Evolutionary conservation across 2,797 vertebrate species (phyloP), one percentile per base, ranked within the genome.

Genomic region (Micropoecilia bifurca): DNA sequence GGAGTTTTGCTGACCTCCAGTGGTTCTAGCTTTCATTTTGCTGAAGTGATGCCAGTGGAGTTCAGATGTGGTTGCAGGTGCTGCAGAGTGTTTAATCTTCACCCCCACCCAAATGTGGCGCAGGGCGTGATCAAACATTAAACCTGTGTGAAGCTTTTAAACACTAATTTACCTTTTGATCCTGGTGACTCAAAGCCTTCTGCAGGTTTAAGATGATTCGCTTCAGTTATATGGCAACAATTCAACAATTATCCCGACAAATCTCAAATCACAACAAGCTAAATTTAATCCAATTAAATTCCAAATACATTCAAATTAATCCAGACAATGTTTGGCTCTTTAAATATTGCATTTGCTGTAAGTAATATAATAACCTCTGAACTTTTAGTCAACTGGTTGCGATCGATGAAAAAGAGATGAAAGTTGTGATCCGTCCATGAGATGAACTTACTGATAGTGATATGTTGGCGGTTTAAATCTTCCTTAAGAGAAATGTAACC

Each of bases 1-100:
- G 45, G 39, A n/a, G 61, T 46, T 76, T 76, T 76, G 55, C 78
- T 74, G 75, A 71, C 82, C 47, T 69, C 53, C 57, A 25, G 72
- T 59, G 55, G 66, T 20, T 66, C 30, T 4, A n/a, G 25, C 0
- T 4, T 68, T 71, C 43, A 39, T n/a, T 39, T 12, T 46, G 66
- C 43, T 69, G 22, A 53, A 66, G 77, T 41, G n/a, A 43, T 69
- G 43, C 12, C 16, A 46, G 59, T 36, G 9, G 33, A 39, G 33
- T 18, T 20, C 16, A 66, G 61, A 28, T 18, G 63, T 74, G 75
- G 36, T 43, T 61, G 30, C 72, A 80, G 74, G 59, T 83, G 33
- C 4, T 59, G 22, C 33, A 28, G 39, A 8, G 2, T 28, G 33
- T 45, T 63, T 53, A 39, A 20, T 9, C 53, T 47, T 73, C 46